phyloP scores from a whole-genome alignment of 2,888 invertebrate species.

The Ashinkailepas kermadecensis region DNA sequence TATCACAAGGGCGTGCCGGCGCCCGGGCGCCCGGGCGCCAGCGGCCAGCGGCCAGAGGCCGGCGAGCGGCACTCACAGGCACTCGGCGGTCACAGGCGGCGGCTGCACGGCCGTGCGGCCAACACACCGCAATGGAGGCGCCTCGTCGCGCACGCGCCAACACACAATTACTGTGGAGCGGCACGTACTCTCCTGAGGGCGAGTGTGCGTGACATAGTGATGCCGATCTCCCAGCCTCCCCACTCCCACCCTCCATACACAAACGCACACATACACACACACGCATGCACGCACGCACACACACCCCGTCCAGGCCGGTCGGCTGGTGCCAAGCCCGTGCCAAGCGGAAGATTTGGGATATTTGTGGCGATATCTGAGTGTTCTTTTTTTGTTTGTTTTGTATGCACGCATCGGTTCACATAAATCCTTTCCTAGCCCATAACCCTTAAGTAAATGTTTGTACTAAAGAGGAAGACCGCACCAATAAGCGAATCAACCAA shows the following conservation, averaged over 20 bases:
- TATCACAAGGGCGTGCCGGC: neutral
- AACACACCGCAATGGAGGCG: no score
- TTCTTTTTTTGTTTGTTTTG: neutral
- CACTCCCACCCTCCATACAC: neutral
- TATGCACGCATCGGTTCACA: no score
- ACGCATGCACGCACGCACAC: neutral
- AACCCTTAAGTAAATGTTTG: conserved; percentile 17
- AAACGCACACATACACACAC: no score
- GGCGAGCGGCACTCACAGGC: no score
- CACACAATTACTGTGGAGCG: neutral
- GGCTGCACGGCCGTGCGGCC: no score
- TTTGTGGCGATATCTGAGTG: conserved; percentile 14
- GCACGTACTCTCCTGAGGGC: no score
- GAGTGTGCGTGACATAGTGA: no score
- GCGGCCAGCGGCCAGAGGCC: no score
- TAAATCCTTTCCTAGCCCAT: neutral
- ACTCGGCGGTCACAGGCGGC: no score
- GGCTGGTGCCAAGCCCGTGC: neutral
- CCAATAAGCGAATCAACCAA: conserved; percentile 13
- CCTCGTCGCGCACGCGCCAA: neutral
- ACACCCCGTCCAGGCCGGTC: neutral
- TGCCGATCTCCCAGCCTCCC: neutral
- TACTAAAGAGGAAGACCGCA: conserved; percentile 17
- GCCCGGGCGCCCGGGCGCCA: neutral
- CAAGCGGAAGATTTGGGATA: neutral